Percentiles rank a stretch among this genome's conserved stretches.
Evolutionary conservation across 2,113 vertebrate genomes (phyloP).

Genomic region (Oryzias curvinotus): DNA sequence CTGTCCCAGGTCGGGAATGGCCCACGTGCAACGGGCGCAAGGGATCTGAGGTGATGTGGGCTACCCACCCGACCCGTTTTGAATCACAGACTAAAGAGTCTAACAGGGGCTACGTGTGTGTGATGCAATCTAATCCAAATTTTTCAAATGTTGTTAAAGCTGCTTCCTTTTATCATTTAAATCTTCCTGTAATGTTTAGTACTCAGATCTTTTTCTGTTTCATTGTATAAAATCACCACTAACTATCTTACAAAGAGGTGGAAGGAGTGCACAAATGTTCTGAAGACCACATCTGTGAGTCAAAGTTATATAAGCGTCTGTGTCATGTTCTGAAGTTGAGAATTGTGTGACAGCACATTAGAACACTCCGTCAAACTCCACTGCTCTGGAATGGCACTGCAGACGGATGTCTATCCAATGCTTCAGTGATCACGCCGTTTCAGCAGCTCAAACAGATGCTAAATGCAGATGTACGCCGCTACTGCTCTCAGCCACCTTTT

Average conservation of each 20-base stretch:
- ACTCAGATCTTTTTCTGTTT: no score
- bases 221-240: no score
- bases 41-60: no score
- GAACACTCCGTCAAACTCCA: conserved; percentile 57
- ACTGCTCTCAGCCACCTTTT: conserved; percentile 44
- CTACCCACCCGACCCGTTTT: no score
- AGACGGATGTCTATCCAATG: conserved; percentile 67
- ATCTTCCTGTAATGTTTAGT: no score
- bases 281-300: conserved; percentile 40
- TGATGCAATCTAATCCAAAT: no score
- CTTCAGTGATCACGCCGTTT: conserved; percentile 52
- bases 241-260: background rate
- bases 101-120: no score
- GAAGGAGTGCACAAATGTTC: conserved; percentile 26
- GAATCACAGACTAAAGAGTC: no score
- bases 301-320: conserved; percentile 18
- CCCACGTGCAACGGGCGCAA: no score
- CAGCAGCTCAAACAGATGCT: conserved; percentile 67
- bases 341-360: conserved; percentile 63
- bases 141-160: no score
- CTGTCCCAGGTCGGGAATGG: no score
- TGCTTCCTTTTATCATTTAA: no score
- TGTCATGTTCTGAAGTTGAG: conserved; percentile 35
- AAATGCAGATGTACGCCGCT: conserved; percentile 50
- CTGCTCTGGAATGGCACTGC: conserved; percentile 60